Evolutionary conservation across 2,113 vertebrate species (phyloP), one percentile per base, ranked within the genome.

Genomic region (Crotalus helleri): DNA sequence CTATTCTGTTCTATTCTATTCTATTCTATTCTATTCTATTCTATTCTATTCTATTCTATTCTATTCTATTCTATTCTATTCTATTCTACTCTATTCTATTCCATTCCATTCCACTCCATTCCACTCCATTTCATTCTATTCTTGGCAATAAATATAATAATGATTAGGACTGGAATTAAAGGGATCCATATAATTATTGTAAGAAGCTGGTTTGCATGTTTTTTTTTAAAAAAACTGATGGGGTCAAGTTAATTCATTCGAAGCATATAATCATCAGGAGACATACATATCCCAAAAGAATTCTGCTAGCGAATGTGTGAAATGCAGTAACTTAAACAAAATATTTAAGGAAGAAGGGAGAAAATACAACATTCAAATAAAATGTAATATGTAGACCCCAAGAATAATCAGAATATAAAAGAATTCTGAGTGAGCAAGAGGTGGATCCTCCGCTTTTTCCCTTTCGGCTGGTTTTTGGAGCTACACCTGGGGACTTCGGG

Each of bases 361-460:
- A 89, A 59, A 93, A 95, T 93, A 95, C 85, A 94, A 91, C 92
- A 93, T 95, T 96, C 93, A 96, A 96, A 90, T 89, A 86, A 96
- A 96, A 95, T 93, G 92, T 90, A 86, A 90, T 93, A 92, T 93
- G 95, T 93, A 94, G 94, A 95, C 95, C 94, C 0, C 4, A 95
- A 91, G 55, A 97, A 95, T 96, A 96, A 94, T 88, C 92, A 94
- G 95, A 95, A 95, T 94, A 95, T 81, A 94, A 96, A 97, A 96
- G 3, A 61, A 61, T 64, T 26, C 11, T 12, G 1, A 11, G 23
- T 9, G 23, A 26, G 61, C 11, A 11, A n/a, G 26, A 0, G 11
- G 26, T 0, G 26, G 26, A 64, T 64, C 59, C 12, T 10, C 59
- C 10, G 0, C 29, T 26, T 10, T 64, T 64, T 64, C 59, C 11